phyloP scores from a whole-genome alignment of 2,797 vertebrate genomes.

The Ctenopoma kingsleyae region DNA sequence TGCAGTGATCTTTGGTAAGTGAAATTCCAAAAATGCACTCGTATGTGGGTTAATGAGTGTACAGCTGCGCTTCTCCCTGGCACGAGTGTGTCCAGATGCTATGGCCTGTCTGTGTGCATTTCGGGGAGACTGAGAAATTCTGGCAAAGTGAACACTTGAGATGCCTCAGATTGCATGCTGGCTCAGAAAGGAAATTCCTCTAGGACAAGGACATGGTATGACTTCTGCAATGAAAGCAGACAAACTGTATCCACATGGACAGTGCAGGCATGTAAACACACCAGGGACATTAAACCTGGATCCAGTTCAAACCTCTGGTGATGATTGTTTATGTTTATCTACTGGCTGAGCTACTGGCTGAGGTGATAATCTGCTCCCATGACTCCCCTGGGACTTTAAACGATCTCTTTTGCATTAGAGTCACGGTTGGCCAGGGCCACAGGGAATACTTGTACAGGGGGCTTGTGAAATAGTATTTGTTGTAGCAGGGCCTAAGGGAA shows the following conservation, averaged over 20 bases:
- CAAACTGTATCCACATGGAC: constrained; percentile 18
- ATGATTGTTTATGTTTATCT: constrained; percentile 66
- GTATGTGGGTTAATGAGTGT: constrained; percentile 41
- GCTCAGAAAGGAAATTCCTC: constrained; percentile 79
- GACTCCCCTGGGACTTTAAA: constrained; percentile 54
- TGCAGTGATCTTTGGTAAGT: constrained; percentile 32
- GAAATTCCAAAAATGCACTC: constrained; percentile 36
- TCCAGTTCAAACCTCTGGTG: constrained; percentile 49
- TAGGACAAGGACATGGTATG: constrained; percentile 56
- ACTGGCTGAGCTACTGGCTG: constrained; percentile 16
- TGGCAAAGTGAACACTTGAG: constrained; percentile 70
- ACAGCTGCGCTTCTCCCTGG: constrained; percentile 67
- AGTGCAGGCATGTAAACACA: constrained; percentile 21
- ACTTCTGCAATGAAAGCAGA: constrained; percentile 23
- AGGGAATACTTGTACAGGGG: background rate
- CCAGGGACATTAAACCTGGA: constrained; percentile 38
- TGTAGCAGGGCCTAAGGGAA: constrained; percentile 2
- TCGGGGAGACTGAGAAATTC: constrained; percentile 55
- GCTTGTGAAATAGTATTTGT: constrained; percentile 30
- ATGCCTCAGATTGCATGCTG: constrained; percentile 76
- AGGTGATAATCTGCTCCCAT: constrained; percentile 71
- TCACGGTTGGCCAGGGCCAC: constrained; percentile 30
- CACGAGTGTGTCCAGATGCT: constrained; percentile 60
- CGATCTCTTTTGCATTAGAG: constrained; percentile 48
- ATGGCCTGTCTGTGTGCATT: constrained; percentile 39